These are phyloP conservation scores for Clusia tigrina DNA, from an alignment of 2,888 invertebrate species.

Conservation along the genomic window DNA sequence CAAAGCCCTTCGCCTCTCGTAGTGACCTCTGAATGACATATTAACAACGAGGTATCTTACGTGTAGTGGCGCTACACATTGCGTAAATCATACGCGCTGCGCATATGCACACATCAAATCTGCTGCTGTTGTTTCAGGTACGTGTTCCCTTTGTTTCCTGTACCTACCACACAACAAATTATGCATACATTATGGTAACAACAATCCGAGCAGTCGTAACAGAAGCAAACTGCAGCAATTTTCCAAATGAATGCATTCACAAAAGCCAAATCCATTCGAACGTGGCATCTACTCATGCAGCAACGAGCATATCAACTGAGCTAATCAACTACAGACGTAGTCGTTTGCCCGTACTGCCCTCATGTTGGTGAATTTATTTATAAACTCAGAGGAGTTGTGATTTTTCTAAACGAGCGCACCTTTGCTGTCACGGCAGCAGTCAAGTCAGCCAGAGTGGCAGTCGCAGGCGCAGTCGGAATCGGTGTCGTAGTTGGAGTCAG, in stretches of 20 bases:
- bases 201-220: constrained; percentile 5
- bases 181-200: constrained; percentile 12
- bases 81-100: too few relatives aligned
- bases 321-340: constrained; percentile 38
- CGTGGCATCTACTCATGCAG: constrained; percentile 41
- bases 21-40: too few relatives aligned
- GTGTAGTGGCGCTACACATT: too few relatives aligned
- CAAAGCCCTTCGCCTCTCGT: too few relatives aligned
- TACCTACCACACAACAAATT: constrained; percentile 6
- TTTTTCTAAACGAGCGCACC: constrained; percentile 51
- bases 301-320: constrained; percentile 50
- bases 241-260: constrained; percentile 54
- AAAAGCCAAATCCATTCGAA: background rate
- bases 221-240: constrained; percentile 52
- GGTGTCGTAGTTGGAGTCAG: background rate
- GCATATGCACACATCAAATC: too few relatives aligned
- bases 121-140: too few relatives aligned
- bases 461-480: background rate
- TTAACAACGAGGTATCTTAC: too few relatives aligned
- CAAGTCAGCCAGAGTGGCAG: constrained; percentile 12
- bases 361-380: constrained; percentile 42
- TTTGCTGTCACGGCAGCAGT: constrained; percentile 21
- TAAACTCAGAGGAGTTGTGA: constrained; percentile 38
- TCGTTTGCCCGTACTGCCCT: background rate
- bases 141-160: too few relatives aligned